phyloP scores from a whole-genome alignment of 2,888 invertebrate species.

The Trisateles emortualis region DNA sequence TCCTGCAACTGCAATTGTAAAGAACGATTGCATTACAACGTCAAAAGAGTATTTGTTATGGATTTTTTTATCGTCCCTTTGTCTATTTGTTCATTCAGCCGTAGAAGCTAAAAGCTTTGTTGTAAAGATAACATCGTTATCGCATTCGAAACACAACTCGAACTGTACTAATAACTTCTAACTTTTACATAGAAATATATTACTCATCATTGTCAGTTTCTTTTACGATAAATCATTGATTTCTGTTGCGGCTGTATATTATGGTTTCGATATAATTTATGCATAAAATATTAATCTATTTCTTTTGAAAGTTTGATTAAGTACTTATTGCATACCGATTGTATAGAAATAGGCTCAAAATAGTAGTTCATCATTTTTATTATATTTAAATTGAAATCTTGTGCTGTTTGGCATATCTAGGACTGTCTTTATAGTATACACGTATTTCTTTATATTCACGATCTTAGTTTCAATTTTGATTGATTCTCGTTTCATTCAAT shows the following conservation, averaged over 20 bases:
- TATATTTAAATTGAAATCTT: no score
- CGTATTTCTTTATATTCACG: no score
- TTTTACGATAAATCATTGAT: no score
- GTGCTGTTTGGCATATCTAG: no score
- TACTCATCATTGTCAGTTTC: not conserved
- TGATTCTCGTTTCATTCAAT: no score
- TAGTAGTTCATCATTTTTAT: no score
- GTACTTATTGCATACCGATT: no score
- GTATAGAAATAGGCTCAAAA: no score
- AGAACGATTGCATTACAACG: not conserved
- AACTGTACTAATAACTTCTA: not conserved
- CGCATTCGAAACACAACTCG: not conserved
- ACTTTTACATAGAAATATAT: not conserved
- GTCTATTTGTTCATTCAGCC: constrained; percentile 15
- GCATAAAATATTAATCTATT: no score
- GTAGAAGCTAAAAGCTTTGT: constrained; percentile 7
- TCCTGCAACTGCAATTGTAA: not conserved
- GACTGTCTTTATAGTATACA: no score
- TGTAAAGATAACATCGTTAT: not conserved
- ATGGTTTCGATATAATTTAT: not conserved
- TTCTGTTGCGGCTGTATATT: not conserved
- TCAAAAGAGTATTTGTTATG: constrained; percentile 15
- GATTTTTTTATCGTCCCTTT: constrained; percentile 19
- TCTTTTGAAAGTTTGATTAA: no score
- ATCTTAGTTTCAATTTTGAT: no score